phyloP scores from a whole-genome alignment of 2,113 vertebrate genomes.

The Istiophorus platypterus region DNA sequence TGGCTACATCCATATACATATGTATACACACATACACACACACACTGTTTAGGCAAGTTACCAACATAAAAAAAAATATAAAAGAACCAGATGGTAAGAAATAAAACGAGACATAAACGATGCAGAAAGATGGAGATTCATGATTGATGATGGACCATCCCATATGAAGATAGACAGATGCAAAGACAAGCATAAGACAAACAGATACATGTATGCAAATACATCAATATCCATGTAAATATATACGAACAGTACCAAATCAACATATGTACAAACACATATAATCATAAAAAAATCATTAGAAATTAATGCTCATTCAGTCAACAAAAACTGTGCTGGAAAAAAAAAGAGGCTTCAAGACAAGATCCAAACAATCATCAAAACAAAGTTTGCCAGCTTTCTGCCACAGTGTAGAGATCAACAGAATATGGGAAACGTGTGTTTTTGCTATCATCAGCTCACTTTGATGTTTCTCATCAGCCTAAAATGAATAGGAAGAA shows the following conservation, averaged over 20 bases:
- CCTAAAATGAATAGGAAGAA: slow-evolving; percentile 57
- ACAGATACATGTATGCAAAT: slow-evolving; percentile 3
- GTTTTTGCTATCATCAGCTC: slow-evolving; percentile 50
- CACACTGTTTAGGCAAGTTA: slow-evolving; percentile 38
- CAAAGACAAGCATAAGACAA: slow-evolving; percentile 5
- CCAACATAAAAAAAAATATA: slow-evolving; percentile 41
- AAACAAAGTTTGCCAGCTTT: slow-evolving; percentile 63
- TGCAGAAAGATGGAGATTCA: slow-evolving; percentile 36
- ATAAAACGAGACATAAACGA: slow-evolving; percentile 18
- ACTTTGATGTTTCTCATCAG: slow-evolving; percentile 65
- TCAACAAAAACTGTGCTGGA: slow-evolving; percentile 27
- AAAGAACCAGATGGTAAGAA: slow-evolving; percentile 54
- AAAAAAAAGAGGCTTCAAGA: slow-evolving; percentile 33
- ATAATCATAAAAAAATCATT: slow-evolving; percentile 33
- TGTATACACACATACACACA: slow-evolving; percentile 14
- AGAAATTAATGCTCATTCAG: slow-evolving; percentile 23
- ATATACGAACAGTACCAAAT: slow-evolving; percentile 5
- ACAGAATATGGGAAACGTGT: slow-evolving; percentile 50
- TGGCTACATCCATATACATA: slow-evolving; percentile 15
- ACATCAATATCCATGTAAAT: not conserved
- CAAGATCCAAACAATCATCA: slow-evolving; percentile 62
- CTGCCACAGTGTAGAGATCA: slow-evolving; percentile 54
- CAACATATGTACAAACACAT: slow-evolving; percentile 33
- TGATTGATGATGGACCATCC: not conserved
- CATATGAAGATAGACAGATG: slow-evolving; percentile 8